phyloP scores from a whole-genome alignment of 1,140 invertebrate genomes.

The Stenopsyche tienmushanensis region DNA sequence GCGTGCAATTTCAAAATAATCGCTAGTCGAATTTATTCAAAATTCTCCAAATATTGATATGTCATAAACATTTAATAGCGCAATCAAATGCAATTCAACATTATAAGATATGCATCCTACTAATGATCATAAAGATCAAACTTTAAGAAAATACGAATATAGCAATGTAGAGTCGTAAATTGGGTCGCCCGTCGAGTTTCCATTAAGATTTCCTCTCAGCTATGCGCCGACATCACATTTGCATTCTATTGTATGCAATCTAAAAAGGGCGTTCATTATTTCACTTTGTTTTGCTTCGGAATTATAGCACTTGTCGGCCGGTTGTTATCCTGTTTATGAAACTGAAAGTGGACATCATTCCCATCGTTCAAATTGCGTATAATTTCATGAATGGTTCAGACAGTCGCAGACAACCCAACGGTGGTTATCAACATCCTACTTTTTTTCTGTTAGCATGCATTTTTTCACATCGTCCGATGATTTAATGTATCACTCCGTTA shows the following conservation, averaged over 20 bases:
- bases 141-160: background rate
- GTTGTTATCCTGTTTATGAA: background rate
- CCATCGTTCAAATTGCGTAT: too few relatives aligned
- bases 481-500: too few relatives aligned
- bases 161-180: background rate
- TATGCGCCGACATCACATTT: conserved; percentile 1
- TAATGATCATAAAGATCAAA: background rate
- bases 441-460: too few relatives aligned
- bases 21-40: background rate
- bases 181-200: conserved; percentile 3
- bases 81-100: too few relatives aligned
- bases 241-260: conserved; percentile 10
- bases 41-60: background rate
- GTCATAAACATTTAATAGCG: too few relatives aligned
- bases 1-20: too few relatives aligned
- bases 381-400: too few relatives aligned
- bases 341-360: background rate
- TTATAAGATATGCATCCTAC: background rate
- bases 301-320: background rate
- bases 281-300: background rate
- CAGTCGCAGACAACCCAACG: too few relatives aligned
- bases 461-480: too few relatives aligned
- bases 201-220: background rate
- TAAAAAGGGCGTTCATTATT: background rate
- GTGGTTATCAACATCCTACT: too few relatives aligned